Conservation (phyloP, 2,888 invertebrate species). For the Omphaloscelis lunosa region DNA sequence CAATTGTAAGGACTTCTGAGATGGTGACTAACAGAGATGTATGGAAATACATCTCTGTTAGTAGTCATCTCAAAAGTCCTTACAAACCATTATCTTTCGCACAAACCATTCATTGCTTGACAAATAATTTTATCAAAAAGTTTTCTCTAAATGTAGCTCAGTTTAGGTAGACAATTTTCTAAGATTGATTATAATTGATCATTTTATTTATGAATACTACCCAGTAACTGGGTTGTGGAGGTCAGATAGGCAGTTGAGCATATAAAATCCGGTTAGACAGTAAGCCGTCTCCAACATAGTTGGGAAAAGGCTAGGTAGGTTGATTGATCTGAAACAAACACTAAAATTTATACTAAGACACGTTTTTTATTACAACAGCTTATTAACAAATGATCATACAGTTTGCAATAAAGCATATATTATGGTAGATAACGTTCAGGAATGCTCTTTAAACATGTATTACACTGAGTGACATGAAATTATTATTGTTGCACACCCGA, state of each 20-base stretch:
- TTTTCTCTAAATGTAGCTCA: too few species aligned
- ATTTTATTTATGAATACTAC: neutral
- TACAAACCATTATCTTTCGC: neutral
- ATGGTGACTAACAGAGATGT: too few species aligned
- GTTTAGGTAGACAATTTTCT: neutral
- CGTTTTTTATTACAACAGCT: neutral
- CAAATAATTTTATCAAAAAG: neutral
- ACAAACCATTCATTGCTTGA: neutral
- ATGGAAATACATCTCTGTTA: neutral
- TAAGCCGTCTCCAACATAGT: neutral
- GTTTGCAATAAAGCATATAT: neutral
- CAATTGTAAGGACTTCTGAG: too few species aligned
- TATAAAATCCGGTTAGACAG: neutral
- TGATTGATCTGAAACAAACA: neutral
- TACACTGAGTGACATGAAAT: slow-evolving; percentile 6
- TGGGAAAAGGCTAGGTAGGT: neutral
- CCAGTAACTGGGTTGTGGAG: neutral
- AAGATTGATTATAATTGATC: neutral
- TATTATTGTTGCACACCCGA: neutral
- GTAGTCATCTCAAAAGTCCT: neutral
- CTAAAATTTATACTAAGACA: neutral
- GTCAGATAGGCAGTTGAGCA: neutral
- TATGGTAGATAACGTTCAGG: neutral
- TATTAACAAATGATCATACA: slow-evolving; percentile 1
- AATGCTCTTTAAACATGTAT: neutral